Conservation (phyloP, 2,888 invertebrate genomes). For the Plagiodera versicolora region DNA sequence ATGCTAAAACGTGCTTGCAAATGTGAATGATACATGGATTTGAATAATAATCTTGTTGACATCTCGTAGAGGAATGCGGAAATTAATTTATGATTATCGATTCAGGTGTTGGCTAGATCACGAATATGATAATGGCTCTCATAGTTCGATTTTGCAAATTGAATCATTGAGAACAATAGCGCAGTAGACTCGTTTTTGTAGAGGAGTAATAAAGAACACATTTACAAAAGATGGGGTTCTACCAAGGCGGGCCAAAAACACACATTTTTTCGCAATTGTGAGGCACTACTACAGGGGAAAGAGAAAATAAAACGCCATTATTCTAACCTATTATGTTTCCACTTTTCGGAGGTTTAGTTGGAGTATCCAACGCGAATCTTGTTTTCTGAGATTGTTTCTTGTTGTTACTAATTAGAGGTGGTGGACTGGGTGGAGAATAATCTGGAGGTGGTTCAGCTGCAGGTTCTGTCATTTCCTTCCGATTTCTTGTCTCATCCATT, state of each 20-base stretch:
- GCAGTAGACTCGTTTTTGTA: too few relatives aligned
- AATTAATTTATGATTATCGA: neutral
- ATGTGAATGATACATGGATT: neutral
- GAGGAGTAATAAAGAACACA: neutral
- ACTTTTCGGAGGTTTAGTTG: slow-evolving; percentile 48
- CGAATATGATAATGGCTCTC: neutral
- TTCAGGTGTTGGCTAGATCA: slow-evolving; percentile 9
- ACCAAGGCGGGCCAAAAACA: too few relatives aligned
- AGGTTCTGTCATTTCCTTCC: slow-evolving; percentile 38
- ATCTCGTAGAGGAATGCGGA: slow-evolving; percentile 26
- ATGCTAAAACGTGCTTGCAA: neutral
- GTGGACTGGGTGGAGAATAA: slow-evolving; percentile 63
- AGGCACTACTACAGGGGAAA: too few relatives aligned
- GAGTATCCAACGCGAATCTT: slow-evolving; percentile 62
- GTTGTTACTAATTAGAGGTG: slow-evolving; percentile 47
- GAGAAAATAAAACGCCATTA: neutral
- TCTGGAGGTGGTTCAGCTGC: slow-evolving; percentile 70
- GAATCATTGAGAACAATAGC: neutral
- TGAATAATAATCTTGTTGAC: slow-evolving; percentile 20
- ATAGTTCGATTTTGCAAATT: neutral
- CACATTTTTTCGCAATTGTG: too few relatives aligned
- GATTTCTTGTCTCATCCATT: slow-evolving; percentile 46
- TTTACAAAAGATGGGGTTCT: neutral
- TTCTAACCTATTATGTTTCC: slow-evolving; percentile 54
- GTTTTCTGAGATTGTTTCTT: slow-evolving; percentile 71